Evolutionary conservation across 2,113 vertebrate genomes (phyloP), one percentile per base, ranked within the genome.

Genomic region (Condylura cristata): DNA sequence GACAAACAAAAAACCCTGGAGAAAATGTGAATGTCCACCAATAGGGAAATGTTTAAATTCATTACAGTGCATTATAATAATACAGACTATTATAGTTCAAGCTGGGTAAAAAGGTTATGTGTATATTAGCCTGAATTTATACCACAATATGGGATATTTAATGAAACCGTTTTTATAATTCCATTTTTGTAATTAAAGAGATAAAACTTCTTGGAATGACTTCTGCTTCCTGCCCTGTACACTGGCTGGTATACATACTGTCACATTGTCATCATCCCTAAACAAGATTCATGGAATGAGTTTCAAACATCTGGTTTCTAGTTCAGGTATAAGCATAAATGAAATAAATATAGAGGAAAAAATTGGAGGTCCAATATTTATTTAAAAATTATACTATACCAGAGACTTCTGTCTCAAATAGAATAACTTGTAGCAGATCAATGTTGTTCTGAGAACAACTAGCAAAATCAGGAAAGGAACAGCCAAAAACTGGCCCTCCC

Each of bases 291-390:
- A 93, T 39, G 10, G 71, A 68, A 92, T 4, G 28, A 61, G 13
- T 26, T 89, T 30, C 2, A 90, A 86, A 90, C 6, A 63, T 78
- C 61, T 65, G 6, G 32, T 87, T 84, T 93, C 72, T 30, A 72
- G 44, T 72, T 13, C 24, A 78, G 37, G 48, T 60, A 58, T 48
- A 37, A 37, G 18, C 34, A 63, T 63, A 63, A 72, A 87, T 46
- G 14, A 90, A 28, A 51, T 85, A 86, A 93, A 90, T 70, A 68
- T 70, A 84, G n/a, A 80, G 30, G 60, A 56, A 68, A 88, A 75
- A 61, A 34, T 46, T 61, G 30, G 32, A 58, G 28, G 24, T 20
- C 48, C 32, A 61, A 30, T 53, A 61, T 17, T 74, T 85, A 82
- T 32, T 58, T 84, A 79, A 95, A 76, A 82, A 65, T 85, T 63